Evolutionary conservation across 2,113 vertebrate genomes (phyloP), one percentile per base, ranked within the genome.

Genomic region (Gasterosteus aculeatus): DNA sequence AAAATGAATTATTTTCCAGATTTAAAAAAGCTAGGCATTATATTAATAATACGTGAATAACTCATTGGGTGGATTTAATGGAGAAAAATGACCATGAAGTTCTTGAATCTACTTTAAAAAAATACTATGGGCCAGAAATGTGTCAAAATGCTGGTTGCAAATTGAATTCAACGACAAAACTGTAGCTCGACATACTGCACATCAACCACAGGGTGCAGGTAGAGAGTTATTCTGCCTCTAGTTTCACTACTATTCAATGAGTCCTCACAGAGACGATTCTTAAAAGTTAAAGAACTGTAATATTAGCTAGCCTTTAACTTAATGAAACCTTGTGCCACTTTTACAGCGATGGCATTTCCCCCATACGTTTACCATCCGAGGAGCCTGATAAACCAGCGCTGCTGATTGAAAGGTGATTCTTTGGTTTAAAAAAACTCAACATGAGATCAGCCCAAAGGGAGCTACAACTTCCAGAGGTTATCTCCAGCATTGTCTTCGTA

Each of bases 141-240:
- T 22, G 16, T 2, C 2, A 26, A 26, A 26, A 14, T 19, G 3
- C 35, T 35, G 22, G 22, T 26, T 26, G 22, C 22, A 44, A 38
- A 39, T 14, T 15, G 5, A 26, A 8, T 39, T 2, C 4, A 26
- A 14, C 19, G 10, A 8, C n/a, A 51, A 7, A n/a, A 11, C 18
- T 53, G 51, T 33, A 69, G 1, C 0, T 44, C 57, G 16, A 35
- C 1, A 4, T 59, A 19, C 44, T 65, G 62, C 29, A 47, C 1
- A 16, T 53, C 9, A 38, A 14, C 83, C 83, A 85, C 71, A 14
- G 46, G 86, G 64, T 53, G 75, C 77, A 4, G 71, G 15, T 41
- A 88, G 71, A 85, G 74, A 35, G 62, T 12, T 4, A 15, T 0
- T 10, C 41, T 41, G 39, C 5, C 51, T 60, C 15, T 9, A 7